These are phyloP conservation scores for Gavialis gangeticus DNA, from an alignment of 2,113 vertebrate genomes.

Conservation along the genomic window DNA sequence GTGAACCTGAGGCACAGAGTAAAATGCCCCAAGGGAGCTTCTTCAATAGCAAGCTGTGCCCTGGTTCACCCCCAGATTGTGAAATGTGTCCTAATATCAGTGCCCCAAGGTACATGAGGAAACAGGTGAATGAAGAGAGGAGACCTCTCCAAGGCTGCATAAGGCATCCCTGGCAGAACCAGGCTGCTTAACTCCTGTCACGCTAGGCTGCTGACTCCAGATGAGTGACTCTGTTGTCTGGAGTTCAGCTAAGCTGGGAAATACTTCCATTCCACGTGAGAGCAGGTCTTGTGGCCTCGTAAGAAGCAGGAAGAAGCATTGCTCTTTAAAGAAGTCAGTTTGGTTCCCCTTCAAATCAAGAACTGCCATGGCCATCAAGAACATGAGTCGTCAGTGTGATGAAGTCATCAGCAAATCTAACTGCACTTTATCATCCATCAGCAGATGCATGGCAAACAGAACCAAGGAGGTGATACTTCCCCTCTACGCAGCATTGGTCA, in stretches of 20 bases:
- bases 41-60: neutral
- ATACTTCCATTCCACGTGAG: neutral
- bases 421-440: too few species aligned
- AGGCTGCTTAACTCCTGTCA: neutral
- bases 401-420: too few species aligned
- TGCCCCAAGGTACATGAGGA: neutral
- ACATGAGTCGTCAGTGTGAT: too few species aligned
- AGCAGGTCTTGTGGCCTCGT: neutral
- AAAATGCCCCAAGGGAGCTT: too few species aligned
- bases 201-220: neutral
- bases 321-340: neutral
- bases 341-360: neutral
- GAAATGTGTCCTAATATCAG: neutral
- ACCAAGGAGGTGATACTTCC: too few species aligned
- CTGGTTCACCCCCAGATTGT: neutral
- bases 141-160: neutral
- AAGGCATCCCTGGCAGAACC: neutral
- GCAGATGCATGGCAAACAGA: too few species aligned
- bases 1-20: neutral
- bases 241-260: neutral
- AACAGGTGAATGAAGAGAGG: neutral
- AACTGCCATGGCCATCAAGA: neutral
- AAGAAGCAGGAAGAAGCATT: neutral
- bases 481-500: too few species aligned
- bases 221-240: neutral